phyloP scores from a whole-genome alignment of 2,888 invertebrate species.

The Drosophila merina region DNA sequence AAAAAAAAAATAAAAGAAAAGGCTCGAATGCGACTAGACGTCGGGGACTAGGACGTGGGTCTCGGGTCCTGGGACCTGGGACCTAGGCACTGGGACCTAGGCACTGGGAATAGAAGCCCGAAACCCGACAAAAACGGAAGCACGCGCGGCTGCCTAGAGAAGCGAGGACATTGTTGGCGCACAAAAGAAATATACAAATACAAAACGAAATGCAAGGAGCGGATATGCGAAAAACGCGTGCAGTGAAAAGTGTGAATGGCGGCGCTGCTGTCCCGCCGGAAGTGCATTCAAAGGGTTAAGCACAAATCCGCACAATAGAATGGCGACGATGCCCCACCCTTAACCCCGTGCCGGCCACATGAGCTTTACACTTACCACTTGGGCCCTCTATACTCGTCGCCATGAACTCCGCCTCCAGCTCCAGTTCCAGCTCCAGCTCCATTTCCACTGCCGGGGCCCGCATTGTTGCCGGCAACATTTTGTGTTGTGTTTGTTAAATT shows the following conservation, averaged over 20 bases:
- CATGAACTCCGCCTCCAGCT: constrained; percentile 39
- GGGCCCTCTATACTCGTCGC: constrained; percentile 80
- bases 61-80: constrained; percentile 19
- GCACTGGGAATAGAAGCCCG: constrained; percentile 18
- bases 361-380: constrained; percentile 80
- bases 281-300: constrained; percentile 77
- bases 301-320: constrained; percentile 60
- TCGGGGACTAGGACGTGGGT: constrained; percentile 2
- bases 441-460: constrained; percentile 21
- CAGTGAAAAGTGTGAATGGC: constrained; percentile 67
- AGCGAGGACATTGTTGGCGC: constrained; percentile 52
- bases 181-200: constrained; percentile 54
- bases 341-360: constrained; percentile 33
- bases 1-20: constrained; percentile 42
- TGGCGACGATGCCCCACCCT: background rate
- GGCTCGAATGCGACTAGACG: constrained; percentile 59
- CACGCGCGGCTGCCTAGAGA: constrained; percentile 42
- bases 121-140: constrained; percentile 34
- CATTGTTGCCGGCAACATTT: constrained; percentile 55
- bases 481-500: constrained; percentile 73
- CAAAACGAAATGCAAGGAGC: constrained; percentile 40
- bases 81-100: constrained; percentile 16
- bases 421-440: background rate
- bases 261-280: constrained; percentile 64
- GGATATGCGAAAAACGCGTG: constrained; percentile 72